Evolutionary conservation across 2,888 invertebrate species (phyloP), one percentile per base, ranked within the genome.

Genomic region (Tetragnatha montana): DNA sequence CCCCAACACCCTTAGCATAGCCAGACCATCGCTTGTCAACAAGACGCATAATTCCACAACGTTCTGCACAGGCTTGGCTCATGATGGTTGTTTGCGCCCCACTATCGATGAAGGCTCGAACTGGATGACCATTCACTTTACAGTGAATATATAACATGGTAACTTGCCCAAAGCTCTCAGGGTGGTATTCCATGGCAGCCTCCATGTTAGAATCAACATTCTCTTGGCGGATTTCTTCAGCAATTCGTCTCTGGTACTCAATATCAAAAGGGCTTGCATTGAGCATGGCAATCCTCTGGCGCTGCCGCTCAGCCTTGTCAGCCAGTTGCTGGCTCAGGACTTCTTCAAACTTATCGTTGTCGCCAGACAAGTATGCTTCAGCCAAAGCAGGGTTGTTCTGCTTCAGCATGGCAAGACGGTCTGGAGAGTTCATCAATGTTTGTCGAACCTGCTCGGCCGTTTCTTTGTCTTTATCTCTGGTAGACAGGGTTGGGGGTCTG

Each of bases 201-300:
- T 99, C 98, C 98, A 99, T 99, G 93, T 99, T 99, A 0, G 98
- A 97, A 94, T 99, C 98, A 91, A 99, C 98, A 94, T 99, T 99
- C 93, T 98, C 93, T 91, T 94, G 92, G 80, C 94, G 94, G 91
- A 99, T 99, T 94, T 98, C 98, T 93, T 98, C 98, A 6, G 98
- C 98, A 92, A 99, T 99, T 93, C 98, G 95, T 91, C 96, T 95
- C 94, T 99, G 99, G 0, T 98, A 97, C 93, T 98, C 98, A 0
- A 97, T 96, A 94, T 98, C 98, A 93, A 99, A 98, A 0, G 98
- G 98, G 94, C 98, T 97, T 0, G 98, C 97, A 92, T 96, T 96
- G 94, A 98, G 95, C 96, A 99, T 96, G 92, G 97, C 95, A 84
- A 97, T 94, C 93, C 97, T 95, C 93, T 97, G 97, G 92, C 96